Conservation (phyloP, 1,140 invertebrate genomes). For the Drosophila pandora region DNA sequence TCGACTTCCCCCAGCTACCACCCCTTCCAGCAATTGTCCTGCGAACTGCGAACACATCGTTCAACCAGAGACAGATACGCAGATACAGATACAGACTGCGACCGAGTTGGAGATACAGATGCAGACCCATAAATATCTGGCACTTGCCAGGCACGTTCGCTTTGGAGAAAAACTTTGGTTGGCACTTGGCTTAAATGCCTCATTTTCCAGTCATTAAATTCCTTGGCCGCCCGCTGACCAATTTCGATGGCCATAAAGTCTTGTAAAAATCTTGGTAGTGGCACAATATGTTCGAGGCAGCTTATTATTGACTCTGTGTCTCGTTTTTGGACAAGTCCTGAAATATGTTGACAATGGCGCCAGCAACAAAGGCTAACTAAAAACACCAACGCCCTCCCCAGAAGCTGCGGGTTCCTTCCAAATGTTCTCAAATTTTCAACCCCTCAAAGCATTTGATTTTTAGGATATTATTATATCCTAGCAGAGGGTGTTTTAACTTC, state of each 20-base stretch:
- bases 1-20: conserved; percentile 14
- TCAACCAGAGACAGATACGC: conserved; percentile 13
- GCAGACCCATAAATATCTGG: conserved; percentile 69
- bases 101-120: conserved; percentile 35
- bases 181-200: conserved; percentile 78
- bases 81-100: conserved; percentile 22
- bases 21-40: conserved; percentile 28
- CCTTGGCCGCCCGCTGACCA: conserved; percentile 60
- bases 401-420: not conserved
- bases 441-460: conserved; percentile 73
- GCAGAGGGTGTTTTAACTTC: too few relatives aligned
- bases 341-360: conserved; percentile 82
- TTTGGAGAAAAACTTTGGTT: conserved; percentile 38
- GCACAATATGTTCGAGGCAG: conserved; percentile 58
- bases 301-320: conserved; percentile 71
- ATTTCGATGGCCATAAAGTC: conserved; percentile 65
- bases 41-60: conserved; percentile 27
- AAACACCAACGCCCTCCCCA: conserved; percentile 15
- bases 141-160: conserved; percentile 62
- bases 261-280: conserved; percentile 45
- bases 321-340: conserved; percentile 34
- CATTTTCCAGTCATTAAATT: conserved; percentile 81
- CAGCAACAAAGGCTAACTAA: conserved; percentile 64
- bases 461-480: conserved; percentile 37
- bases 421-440: conserved; percentile 54